A percentile compares a stretch with the other conserved stretches of the same genome.
These are phyloP conservation scores for Drosophila formosana DNA, from an alignment of 2,888 invertebrate species.

Conservation along the genomic window DNA sequence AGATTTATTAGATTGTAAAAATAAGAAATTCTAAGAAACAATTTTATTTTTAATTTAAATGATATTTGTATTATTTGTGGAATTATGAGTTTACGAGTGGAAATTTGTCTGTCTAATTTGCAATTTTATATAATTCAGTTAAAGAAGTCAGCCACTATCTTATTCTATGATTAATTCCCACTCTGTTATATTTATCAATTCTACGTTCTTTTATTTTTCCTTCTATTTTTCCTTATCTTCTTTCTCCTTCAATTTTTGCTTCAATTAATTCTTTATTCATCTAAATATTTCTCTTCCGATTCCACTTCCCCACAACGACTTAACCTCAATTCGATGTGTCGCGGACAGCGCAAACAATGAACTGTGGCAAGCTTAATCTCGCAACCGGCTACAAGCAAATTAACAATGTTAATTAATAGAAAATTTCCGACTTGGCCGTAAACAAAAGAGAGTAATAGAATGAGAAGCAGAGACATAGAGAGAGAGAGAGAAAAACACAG, in stretches of 20 bases:
- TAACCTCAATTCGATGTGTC: constrained; percentile 48
- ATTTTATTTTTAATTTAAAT: no score
- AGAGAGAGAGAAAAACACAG: not conserved
- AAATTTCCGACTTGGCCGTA: constrained; percentile 52
- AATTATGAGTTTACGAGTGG: no score
- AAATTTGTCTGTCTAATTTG: no score
- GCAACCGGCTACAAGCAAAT: constrained; percentile 52
- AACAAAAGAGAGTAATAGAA: constrained; percentile 4
- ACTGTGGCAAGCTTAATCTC: constrained; percentile 61
- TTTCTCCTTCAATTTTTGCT: not conserved
- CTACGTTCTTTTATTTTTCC: not conserved
- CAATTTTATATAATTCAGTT: no score
- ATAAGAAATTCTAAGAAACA: no score
- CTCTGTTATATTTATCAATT: no score
- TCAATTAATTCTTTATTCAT: not conserved
- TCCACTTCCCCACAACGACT: constrained; percentile 23
- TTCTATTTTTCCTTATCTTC: not conserved
- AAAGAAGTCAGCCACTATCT: no score
- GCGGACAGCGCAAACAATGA: constrained; percentile 39
- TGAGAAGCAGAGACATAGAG: not conserved
- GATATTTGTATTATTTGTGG: no score
- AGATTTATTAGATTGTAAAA: no score
- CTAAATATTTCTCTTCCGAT: constrained; percentile 7
- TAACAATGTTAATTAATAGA: constrained; percentile 79
- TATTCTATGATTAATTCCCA: no score